Conservation (phyloP, 2,888 invertebrate species). For the Tetropium fuscum region DNA sequence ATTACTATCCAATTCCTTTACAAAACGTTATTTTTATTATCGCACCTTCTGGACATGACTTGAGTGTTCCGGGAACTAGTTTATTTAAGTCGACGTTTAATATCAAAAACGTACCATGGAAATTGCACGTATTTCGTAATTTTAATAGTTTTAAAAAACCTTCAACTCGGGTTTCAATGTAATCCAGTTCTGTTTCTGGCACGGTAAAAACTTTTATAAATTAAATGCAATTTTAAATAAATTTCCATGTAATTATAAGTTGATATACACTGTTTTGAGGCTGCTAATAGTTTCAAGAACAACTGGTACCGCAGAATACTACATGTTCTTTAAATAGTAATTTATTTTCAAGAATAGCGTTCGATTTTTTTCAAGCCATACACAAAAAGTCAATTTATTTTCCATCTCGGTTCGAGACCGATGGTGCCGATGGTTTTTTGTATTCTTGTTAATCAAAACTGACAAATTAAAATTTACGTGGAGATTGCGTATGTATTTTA, state of each 20-base stretch:
- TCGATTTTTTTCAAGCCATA: too few relatives aligned
- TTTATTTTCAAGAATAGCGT: too few relatives aligned
- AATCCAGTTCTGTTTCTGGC: constrained; percentile 3
- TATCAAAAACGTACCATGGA: constrained; percentile 18
- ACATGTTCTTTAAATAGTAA: too few relatives aligned
- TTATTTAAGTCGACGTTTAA: constrained; percentile 11
- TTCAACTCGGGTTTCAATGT: neutral
- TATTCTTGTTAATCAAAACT: too few relatives aligned
- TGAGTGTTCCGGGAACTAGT: constrained; percentile 9
- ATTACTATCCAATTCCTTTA: neutral
- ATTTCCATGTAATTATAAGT: constrained; percentile 25
- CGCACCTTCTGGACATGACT: constrained; percentile 1
- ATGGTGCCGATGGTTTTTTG: too few relatives aligned
- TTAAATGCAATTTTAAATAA: constrained; percentile 25
- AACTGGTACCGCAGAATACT: neutral
- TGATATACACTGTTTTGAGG: constrained; percentile 5
- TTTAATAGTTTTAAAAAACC: constrained; percentile 13
- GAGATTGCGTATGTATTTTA: too few relatives aligned
- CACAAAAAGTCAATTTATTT: too few relatives aligned
- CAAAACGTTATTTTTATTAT: neutral
- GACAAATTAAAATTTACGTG: too few relatives aligned
- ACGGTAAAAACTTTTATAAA: constrained; percentile 14
- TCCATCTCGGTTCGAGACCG: too few relatives aligned
- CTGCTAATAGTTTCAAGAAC: neutral
- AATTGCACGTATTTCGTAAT: constrained; percentile 25